Conservation (phyloP, 2,888 invertebrate genomes). For the Troides oblongomaculatus region DNA sequence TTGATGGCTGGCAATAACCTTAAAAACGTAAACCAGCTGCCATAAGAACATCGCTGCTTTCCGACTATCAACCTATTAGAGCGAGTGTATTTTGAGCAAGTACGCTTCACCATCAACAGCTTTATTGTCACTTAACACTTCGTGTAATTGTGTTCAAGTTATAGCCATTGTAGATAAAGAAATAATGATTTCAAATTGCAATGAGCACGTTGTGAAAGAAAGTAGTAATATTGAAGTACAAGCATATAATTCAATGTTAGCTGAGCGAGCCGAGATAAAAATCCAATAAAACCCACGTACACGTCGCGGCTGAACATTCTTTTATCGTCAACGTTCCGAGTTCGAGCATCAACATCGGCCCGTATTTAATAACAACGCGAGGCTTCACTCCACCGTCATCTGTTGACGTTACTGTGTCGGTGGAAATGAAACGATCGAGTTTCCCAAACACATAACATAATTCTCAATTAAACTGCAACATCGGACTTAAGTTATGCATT, state of each 20-base stretch:
- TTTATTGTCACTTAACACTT: not conserved
- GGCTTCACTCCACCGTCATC: slow-evolving; percentile 40
- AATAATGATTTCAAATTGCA: not conserved
- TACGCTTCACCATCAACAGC: no score
- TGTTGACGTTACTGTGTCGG: slow-evolving; percentile 61
- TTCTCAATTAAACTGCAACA: slow-evolving; percentile 31
- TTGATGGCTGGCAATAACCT: no score
- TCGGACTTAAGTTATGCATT: slow-evolving; percentile 4
- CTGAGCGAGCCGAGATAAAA: slow-evolving; percentile 56
- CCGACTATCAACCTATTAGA: no score
- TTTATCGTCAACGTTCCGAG: slow-evolving; percentile 52
- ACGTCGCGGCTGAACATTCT: slow-evolving; percentile 45
- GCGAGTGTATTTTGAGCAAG: no score
- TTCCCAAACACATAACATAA: slow-evolving; percentile 50
- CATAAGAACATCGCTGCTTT: no score
- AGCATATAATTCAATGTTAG: slow-evolving; percentile 41
- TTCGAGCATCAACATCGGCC: slow-evolving; percentile 51
- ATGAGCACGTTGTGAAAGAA: slow-evolving; percentile 23
- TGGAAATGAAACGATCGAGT: slow-evolving; percentile 49
- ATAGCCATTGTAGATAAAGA: not conserved
- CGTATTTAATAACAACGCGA: slow-evolving; percentile 67
- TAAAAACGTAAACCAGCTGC: no score
- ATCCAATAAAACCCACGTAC: slow-evolving; percentile 67
- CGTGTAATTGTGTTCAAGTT: not conserved
- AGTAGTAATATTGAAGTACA: slow-evolving; percentile 38